Evolutionary conservation across 2,113 vertebrate species (phyloP).

Genomic region (Pomatostomus ruficeps): DNA sequence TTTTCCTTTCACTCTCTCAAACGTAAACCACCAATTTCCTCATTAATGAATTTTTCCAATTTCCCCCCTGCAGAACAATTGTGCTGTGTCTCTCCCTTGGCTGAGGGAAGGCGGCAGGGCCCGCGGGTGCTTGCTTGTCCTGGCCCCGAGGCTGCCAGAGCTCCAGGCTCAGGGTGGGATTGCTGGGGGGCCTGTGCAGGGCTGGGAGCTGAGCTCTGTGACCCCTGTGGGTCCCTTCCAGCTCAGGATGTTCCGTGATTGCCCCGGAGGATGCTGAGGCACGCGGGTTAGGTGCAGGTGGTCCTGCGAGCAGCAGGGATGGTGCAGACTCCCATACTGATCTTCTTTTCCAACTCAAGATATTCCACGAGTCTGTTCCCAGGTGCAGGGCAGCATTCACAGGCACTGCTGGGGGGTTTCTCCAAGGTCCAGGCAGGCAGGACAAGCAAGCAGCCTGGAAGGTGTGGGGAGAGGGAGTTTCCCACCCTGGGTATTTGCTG

Average conservation of each 20-base stretch:
- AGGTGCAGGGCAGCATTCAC: not conserved
- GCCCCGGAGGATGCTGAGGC: not conserved
- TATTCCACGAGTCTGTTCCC: not conserved
- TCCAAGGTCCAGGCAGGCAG: not conserved
- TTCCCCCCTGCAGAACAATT: not conserved
- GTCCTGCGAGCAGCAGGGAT: not conserved
- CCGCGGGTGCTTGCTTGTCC: fast-evolving
- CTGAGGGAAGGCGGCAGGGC: not conserved
- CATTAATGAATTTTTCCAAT: not conserved
- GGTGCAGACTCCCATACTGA: fast-evolving
- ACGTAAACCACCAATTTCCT: not conserved
- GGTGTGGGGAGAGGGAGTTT: not conserved
- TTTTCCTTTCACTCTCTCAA: not conserved
- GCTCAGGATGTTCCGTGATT: not conserved
- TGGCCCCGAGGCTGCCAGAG: not conserved
- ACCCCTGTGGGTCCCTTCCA: not conserved
- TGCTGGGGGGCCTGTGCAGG: not conserved
- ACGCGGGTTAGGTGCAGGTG: not conserved
- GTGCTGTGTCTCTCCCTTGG: not conserved
- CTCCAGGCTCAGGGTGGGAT: not conserved
- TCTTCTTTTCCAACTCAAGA: not conserved
- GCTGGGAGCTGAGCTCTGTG: not conserved
- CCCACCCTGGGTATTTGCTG: not conserved
- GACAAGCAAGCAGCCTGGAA: not conserved
- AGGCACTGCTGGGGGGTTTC: not conserved